Conservation (phyloP, 2,888 invertebrate genomes). For the Cenopis cana region DNA sequence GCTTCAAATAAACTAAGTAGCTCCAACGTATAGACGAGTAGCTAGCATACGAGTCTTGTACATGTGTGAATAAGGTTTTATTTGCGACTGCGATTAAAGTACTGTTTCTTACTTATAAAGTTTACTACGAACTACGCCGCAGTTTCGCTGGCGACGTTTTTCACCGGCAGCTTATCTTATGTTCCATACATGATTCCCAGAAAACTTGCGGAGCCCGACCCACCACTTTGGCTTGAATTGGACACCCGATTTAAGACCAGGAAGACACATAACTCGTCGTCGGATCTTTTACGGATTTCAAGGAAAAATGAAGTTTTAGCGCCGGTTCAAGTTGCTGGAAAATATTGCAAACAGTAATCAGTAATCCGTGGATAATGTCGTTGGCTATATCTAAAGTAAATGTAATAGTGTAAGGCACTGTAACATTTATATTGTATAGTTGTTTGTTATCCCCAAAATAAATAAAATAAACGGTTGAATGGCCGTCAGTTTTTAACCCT, state of each 20-base stretch:
- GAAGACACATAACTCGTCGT: slow-evolving; percentile 26
- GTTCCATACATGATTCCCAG: slow-evolving; percentile 31
- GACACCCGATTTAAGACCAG: slow-evolving; percentile 38
- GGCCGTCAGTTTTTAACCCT: no score
- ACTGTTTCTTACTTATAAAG: not conserved
- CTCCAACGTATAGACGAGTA: not conserved
- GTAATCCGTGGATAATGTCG: no score
- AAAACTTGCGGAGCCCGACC: slow-evolving; percentile 23
- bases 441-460: no score
- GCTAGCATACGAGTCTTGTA: no score
- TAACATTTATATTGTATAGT: no score
- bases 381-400: no score
- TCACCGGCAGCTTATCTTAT: slow-evolving; percentile 32
- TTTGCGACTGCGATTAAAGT: not conserved
- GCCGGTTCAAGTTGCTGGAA: not conserved
- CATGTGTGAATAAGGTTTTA: no score
- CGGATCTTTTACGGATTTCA: slow-evolving; percentile 17
- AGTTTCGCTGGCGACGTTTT: slow-evolving; percentile 12
- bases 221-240: slow-evolving; percentile 34
- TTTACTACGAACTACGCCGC: not conserved
- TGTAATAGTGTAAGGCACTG: no score
- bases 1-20: not conserved
- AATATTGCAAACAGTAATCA: not conserved
- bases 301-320: not conserved
- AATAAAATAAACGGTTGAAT: no score